phyloP scores from a whole-genome alignment of 2,888 invertebrate species.

The Dorcus hopei region DNA sequence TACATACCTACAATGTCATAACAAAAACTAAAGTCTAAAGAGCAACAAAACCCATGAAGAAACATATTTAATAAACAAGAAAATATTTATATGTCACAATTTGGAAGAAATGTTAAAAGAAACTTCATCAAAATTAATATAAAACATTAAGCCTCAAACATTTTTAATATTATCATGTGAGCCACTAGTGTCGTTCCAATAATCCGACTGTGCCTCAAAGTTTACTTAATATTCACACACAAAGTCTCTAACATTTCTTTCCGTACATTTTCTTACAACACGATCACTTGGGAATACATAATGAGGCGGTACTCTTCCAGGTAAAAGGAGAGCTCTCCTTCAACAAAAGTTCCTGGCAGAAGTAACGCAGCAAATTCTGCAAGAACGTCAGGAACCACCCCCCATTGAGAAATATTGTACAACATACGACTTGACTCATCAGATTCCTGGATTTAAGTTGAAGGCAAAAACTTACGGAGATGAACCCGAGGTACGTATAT shows the following conservation, averaged over 20 bases:
- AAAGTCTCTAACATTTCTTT: not conserved
- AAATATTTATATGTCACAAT: too few relatives aligned
- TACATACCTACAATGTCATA: too few relatives aligned
- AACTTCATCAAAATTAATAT: too few relatives aligned
- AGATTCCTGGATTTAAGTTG: constrained; percentile 31
- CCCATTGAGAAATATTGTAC: constrained; percentile 40
- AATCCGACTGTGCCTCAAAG: not conserved
- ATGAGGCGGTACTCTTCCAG: constrained; percentile 20
- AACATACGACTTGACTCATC: constrained; percentile 36
- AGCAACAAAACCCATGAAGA: too few relatives aligned
- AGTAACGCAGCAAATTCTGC: constrained; percentile 36
- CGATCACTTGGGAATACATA: not conserved
- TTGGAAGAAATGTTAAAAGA: too few relatives aligned
- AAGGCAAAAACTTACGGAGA: constrained; percentile 27
- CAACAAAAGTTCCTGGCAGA: constrained; percentile 35
- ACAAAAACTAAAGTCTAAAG: too few relatives aligned
- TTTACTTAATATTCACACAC: not conserved
- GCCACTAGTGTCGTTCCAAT: too few relatives aligned
- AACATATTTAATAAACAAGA: too few relatives aligned
- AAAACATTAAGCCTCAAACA: too few relatives aligned
- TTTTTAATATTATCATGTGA: too few relatives aligned
- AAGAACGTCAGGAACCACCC: constrained; percentile 31
- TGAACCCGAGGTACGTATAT: constrained; percentile 25
- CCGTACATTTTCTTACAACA: not conserved
- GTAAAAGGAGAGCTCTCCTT: constrained; percentile 31